Evolutionary conservation across 2,113 vertebrate genomes (phyloP).

Genomic region (Sebastes fasciatus): DNA sequence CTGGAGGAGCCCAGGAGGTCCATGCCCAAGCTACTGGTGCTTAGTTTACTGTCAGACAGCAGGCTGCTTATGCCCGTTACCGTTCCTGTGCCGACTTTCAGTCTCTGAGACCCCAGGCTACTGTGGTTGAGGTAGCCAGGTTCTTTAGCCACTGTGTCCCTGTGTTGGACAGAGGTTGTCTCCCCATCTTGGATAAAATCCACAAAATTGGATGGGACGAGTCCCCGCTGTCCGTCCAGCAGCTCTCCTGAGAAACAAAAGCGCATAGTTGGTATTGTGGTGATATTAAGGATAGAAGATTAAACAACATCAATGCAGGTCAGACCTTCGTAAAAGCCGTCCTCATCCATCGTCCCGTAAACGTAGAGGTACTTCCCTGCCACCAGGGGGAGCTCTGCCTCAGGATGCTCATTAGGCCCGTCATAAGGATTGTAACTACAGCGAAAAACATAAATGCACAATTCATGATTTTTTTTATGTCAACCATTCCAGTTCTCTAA

Average conservation of each 20-base stretch:
- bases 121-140: slow-evolving; percentile 89
- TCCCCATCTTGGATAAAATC: slow-evolving; percentile 94
- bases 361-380: slow-evolving; percentile 98
- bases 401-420: slow-evolving; percentile 97
- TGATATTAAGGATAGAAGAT: background rate
- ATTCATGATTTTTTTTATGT: slow-evolving; percentile 4
- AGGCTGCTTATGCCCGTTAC: slow-evolving; percentile 77
- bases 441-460: slow-evolving; percentile 13
- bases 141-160: slow-evolving; percentile 84
- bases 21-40: slow-evolving; percentile 81
- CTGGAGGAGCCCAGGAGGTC: slow-evolving; percentile 84
- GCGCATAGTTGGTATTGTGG: slow-evolving; percentile 2
- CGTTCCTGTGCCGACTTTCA: slow-evolving; percentile 65
- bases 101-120: slow-evolving; percentile 77
- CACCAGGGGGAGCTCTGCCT: slow-evolving; percentile 96
- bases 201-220: slow-evolving; percentile 98
- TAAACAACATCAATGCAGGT: background rate
- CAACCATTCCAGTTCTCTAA: slow-evolving; percentile 6
- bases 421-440: slow-evolving; percentile 97
- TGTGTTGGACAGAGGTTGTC: slow-evolving; percentile 72
- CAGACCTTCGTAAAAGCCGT: slow-evolving; percentile 97
- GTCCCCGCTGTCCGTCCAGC: slow-evolving; percentile 93
- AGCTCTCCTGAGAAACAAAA: slow-evolving; percentile 89
- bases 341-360: slow-evolving; percentile 98
- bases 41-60: slow-evolving; percentile 80